Evolutionary conservation across 2,888 invertebrate species (phyloP), one percentile per base, ranked within the genome.

Genomic region (Sisyra terminalis): DNA sequence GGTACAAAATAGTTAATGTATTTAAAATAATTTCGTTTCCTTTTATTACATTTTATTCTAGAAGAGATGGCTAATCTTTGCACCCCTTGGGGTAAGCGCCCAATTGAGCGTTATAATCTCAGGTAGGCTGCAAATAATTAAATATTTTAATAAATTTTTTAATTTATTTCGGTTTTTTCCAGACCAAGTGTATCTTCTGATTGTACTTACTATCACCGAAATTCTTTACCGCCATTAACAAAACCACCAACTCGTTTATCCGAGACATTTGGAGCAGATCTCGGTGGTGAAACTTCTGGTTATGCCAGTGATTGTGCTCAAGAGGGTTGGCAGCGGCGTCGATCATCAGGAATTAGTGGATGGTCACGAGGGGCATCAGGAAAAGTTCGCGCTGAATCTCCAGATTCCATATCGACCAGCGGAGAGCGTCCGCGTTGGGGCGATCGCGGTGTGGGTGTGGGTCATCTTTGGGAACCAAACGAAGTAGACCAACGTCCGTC

Each of bases 11-110:
- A 38, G 18, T 18, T 18, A 24, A 17, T 10, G 10, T 18, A 18
- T 18, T 38, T 38, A n/a, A 18, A n/a, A n/a, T n/a, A n/a, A n/a
- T n/a, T 16, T 10, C 17, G 7, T 8, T 40, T 34, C n/a, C 13
- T 34, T 32, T n/a, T n/a, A 29, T 34, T 41, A 3, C 17, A 9
- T 41, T n/a, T 17, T 41, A 14, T 71, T 70, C 40, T 66, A 87
- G 87, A 85, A 66, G 86, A 87, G 69, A 74, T 86, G 65, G 78
- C 80, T 50, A 76, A 77, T 50, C 70, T 85, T 53, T 76, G 77
- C 54, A 73, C 79, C 55, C 84, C 83, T 45, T 87, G 85, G 79
- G 80, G 81, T 44, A 64, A 64, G 46, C 58, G 59, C 44, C 55
- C 57, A 50, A 57, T 58, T 46, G 60, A 64, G 44, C 59, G 61